Conservation (phyloP, 2,113 vertebrate genomes). For the Catagonus wagneri region DNA sequence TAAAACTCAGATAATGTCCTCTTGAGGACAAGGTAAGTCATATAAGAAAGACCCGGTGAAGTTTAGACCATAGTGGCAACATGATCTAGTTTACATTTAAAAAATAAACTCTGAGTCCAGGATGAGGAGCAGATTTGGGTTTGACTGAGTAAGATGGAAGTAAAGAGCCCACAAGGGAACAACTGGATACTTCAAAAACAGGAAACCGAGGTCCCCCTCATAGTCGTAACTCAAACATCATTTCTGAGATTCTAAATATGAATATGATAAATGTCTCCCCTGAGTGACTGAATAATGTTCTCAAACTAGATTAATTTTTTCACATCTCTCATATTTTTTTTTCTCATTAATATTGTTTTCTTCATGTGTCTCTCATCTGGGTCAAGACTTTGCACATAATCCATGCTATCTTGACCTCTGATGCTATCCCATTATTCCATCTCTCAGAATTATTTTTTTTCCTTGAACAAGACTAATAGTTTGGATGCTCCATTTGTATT, state of each 20-base stretch:
- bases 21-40: not conserved
- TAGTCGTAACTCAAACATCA: not conserved
- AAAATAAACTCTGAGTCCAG: not conserved
- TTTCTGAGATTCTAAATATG: not conserved
- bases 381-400: constrained; percentile 36
- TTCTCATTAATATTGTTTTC: not conserved
- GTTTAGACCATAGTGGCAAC: not conserved
- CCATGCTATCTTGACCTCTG: not conserved
- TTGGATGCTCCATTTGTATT: constrained; percentile 3
- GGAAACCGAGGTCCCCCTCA: not conserved
- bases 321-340: not conserved
- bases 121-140: not conserved
- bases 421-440: not conserved
- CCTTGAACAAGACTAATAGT: constrained; percentile 22
- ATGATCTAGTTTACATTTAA: not conserved
- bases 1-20: not conserved
- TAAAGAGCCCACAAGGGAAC: not conserved
- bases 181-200: not conserved
- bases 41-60: not conserved
- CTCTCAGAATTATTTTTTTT: constrained; percentile 30
- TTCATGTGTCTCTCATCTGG: not conserved
- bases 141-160: not conserved
- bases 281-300: not conserved
- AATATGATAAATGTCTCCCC: not conserved
- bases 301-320: not conserved